A percentile compares a stretch with the other conserved stretches of the same genome.
phyloP scores from a whole-genome alignment of 2,797 vertebrate genomes.

The Ctenosaura bakeri region DNA sequence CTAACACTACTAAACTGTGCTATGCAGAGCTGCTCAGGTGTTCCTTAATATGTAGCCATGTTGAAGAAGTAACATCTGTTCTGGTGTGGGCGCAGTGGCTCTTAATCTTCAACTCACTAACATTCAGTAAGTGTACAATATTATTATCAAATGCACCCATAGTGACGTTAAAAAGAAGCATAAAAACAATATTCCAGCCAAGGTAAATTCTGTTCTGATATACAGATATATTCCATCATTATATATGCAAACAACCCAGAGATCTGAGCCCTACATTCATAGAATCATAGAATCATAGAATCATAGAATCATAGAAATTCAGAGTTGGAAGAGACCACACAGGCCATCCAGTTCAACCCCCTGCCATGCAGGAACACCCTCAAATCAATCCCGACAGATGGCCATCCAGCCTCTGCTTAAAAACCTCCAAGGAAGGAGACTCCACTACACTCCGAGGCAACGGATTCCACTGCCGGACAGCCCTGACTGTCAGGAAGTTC shows the following conservation, averaged over 20 bases:
- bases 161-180: not conserved
- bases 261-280: not conserved
- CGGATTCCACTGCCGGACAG: too few species aligned
- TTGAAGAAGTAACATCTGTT: not conserved
- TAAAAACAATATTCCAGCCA: not conserved
- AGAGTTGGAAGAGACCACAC: too few species aligned
- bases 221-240: not conserved
- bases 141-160: not conserved
- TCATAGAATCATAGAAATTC: too few species aligned
- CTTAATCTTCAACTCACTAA: not conserved
- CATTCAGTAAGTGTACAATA: not conserved
- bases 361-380: too few species aligned
- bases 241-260: not conserved
- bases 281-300: too few species aligned
- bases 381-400: too few species aligned
- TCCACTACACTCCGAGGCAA: too few species aligned
- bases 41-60: not conserved
- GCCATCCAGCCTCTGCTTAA: too few species aligned
- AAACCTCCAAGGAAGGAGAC: too few species aligned
- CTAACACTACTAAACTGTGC: conserved; percentile 12
- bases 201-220: not conserved
- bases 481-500: too few species aligned
- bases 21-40: not conserved
- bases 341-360: too few species aligned
- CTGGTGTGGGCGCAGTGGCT: not conserved